Evolutionary conservation across 2,888 invertebrate species (phyloP), one percentile per base, ranked within the genome.

Genomic region (Eretmocerus hayati): DNA sequence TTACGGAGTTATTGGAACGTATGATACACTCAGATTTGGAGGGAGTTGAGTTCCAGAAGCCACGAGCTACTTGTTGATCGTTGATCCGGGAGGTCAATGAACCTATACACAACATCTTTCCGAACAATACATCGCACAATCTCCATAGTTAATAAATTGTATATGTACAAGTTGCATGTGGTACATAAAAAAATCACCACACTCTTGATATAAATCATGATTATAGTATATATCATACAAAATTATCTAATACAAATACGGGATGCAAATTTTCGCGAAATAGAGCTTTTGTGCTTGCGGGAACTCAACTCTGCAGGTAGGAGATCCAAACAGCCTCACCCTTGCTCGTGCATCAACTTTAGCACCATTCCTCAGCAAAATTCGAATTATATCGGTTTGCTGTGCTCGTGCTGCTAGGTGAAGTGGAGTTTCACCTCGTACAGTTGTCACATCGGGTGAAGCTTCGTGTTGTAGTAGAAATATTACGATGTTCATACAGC

Each of bases 401-500:
- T 96, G 96, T 54, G 97, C 95, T 42, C 97, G 75, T 30, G 96
- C 94, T 0, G 97, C 97, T 53, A 97, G 78, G 72, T 97, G 97
- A 37, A 97, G 77, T 2, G 97, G 93, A 1, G 96, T 96, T 75
- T 99, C 97, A 0, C 95, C 96, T 18, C 97, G 79, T 19, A 97
- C 90, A 1, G 97, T 99, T 52, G 91, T 87, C 46, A 90, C 87
- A 75, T 97, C 95, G 2, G 93, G 90, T 65, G 85, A 87, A 18
- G 95, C 95, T 55, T 93, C 92, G 62, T 94, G 87, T 74, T 92
- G 90, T 54, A 97, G 80, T 67, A 99, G 77, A 74, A 90, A 94
- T 64, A 97, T 87, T 56, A 96, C 96, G 66, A 99, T 96, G 76
- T 96, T 95, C 91, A 96, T 93, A 73, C 95, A 95, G 51, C 97